Conservation (phyloP, 2,113 vertebrate genomes). For the Cyprinodon variegatus region DNA sequence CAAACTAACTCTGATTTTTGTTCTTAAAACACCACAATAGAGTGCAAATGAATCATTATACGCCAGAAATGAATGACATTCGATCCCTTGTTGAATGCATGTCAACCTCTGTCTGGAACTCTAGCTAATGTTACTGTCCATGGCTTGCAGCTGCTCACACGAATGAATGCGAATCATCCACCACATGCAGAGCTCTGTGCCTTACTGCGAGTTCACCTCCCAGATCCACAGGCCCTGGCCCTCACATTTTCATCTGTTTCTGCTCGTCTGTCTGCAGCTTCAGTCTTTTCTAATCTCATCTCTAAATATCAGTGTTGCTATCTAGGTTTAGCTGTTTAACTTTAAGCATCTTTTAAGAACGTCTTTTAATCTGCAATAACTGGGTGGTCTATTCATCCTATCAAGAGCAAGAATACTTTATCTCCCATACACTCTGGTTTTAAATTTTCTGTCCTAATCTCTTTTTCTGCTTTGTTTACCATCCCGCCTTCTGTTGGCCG, state of each 20-base stretch:
- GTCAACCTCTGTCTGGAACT: background rate
- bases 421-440: background rate
- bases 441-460: slow-evolving; percentile 4
- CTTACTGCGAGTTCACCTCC: slow-evolving; percentile 76
- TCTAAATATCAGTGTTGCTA: background rate
- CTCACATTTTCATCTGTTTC: slow-evolving; percentile 15
- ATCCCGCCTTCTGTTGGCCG: slow-evolving; percentile 5
- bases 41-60: background rate
- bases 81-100: background rate
- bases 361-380: background rate
- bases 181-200: slow-evolving; percentile 78
- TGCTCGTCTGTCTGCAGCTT: slow-evolving; percentile 10
- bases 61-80: background rate
- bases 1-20: background rate
- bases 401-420: slow-evolving; percentile 23
- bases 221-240: slow-evolving; percentile 65
- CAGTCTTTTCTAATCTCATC: background rate
- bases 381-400: slow-evolving; percentile 2
- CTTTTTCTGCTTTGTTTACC: slow-evolving; percentile 4
- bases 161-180: slow-evolving; percentile 67
- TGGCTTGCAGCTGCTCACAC: slow-evolving; percentile 36
- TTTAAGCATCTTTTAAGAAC: too few species aligned
- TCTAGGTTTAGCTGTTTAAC: too few species aligned
- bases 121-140: slow-evolving; percentile 27
- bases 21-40: background rate